A percentile compares a stretch with the other conserved stretches of the same genome.
These are phyloP conservation scores for Ranitomeya variabilis DNA, from an alignment of 2,113 vertebrate species.

Conservation along the genomic window DNA sequence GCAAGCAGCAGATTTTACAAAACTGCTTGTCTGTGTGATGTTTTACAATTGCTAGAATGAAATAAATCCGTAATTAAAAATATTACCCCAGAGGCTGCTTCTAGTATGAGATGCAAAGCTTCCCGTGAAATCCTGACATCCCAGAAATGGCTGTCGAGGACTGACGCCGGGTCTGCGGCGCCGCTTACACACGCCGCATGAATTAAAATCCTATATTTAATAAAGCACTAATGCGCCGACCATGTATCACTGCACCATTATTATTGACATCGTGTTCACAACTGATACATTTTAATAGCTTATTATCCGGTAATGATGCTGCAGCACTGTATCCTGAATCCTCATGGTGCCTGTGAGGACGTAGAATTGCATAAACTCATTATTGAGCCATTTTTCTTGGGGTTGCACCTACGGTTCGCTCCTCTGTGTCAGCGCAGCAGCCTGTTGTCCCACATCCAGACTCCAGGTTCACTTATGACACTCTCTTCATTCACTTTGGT, in stretches of 20 bases:
- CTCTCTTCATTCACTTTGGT: constrained; percentile 54
- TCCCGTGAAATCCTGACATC: background rate
- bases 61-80: background rate
- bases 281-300: background rate
- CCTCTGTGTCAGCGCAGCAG: background rate
- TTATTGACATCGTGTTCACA: background rate
- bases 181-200: background rate
- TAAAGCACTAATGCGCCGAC: background rate
- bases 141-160: background rate
- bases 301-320: background rate
- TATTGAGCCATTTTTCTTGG: constrained; percentile 1
- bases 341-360: background rate
- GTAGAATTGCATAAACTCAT: background rate
- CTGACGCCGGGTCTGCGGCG: too few species aligned
- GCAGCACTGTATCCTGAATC: background rate
- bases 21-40: background rate
- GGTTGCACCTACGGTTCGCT: background rate
- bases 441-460: constrained; percentile 30
- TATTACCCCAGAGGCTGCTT: background rate
- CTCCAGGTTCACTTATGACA: constrained; percentile 49
- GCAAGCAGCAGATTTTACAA: too few species aligned
- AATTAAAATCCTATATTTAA: constrained; percentile 13
- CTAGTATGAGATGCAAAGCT: background rate
- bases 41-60: background rate
- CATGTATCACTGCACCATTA: background rate